Conservation (phyloP, 2,888 invertebrate genomes). For the Nemotelus pantherinus region DNA sequence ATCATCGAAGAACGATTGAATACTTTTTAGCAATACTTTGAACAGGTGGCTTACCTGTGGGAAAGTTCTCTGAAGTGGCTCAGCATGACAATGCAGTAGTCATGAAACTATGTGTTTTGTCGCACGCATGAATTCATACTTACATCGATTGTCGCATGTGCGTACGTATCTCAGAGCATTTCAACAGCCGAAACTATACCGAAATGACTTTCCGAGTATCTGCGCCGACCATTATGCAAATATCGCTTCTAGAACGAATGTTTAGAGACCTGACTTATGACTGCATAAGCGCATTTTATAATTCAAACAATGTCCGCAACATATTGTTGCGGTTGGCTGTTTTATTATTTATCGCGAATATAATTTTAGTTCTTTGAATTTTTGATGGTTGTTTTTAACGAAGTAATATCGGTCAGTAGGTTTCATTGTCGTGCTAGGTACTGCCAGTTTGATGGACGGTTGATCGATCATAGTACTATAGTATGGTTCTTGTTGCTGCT, state of each 20-base stretch:
- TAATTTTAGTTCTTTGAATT: constrained; percentile 42
- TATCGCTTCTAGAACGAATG: not conserved
- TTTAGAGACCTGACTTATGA: constrained; percentile 16
- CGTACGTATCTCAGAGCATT: constrained; percentile 17
- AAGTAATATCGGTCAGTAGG: constrained; percentile 42
- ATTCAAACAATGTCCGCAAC: constrained; percentile 36
- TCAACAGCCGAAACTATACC: constrained; percentile 30
- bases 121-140: constrained; percentile 7
- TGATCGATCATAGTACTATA: not conserved
- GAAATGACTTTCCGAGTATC: constrained; percentile 3
- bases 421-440: constrained; percentile 14
- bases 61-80: constrained; percentile 40
- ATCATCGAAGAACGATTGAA: not conserved
- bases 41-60: constrained; percentile 32
- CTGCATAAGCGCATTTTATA: constrained; percentile 32
- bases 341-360: constrained; percentile 44
- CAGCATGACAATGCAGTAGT: constrained; percentile 15
- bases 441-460: too few species aligned
- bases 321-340: constrained; percentile 39
- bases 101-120: not conserved
- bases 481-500: constrained; percentile 11
- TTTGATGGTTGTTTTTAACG: constrained; percentile 36
- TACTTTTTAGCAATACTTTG: not conserved
- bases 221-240: constrained; percentile 4
- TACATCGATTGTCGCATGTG: not conserved